A percentile compares a stretch with the other conserved stretches of the same genome.
Conservation (phyloP, 2,113 vertebrate species). For the Callithrix jacchus region DNA sequence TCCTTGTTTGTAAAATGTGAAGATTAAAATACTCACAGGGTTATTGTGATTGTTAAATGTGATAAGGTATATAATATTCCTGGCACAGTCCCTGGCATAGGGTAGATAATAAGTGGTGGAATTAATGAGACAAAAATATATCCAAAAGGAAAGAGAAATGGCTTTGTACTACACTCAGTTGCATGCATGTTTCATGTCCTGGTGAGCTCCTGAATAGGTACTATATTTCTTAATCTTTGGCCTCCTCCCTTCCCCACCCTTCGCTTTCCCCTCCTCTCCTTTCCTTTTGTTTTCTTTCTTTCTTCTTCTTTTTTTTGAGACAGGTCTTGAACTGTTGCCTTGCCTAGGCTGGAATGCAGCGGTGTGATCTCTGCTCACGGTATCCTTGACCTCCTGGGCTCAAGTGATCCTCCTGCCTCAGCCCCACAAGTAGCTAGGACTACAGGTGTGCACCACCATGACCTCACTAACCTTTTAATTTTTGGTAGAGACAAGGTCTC, state of each 20-base stretch:
- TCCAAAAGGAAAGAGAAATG: neutral
- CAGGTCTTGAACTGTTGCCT: neutral
- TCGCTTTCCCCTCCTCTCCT: too few species aligned
- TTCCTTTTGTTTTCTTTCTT: neutral
- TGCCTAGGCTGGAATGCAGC: neutral
- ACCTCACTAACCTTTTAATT: neutral
- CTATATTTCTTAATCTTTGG: neutral
- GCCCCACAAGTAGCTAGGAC: neutral
- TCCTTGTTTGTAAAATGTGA: neutral
- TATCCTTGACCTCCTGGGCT: neutral
- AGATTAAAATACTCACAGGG: neutral
- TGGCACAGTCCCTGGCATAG: neutral
- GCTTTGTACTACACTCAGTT: neutral
- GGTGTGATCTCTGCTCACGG: neutral
- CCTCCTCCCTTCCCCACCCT: too few species aligned
- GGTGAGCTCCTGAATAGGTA: neutral
- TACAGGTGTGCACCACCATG: neutral
- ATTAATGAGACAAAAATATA: neutral
- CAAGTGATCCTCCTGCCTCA: neutral
- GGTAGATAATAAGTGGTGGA: neutral
- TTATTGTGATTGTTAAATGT: slow-evolving; percentile 6
- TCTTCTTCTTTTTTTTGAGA: neutral
- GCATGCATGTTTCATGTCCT: neutral
- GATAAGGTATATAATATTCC: neutral
- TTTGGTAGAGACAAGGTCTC: neutral